Conservation (phyloP, 2,797 vertebrate species). For the Sebastes minor region DNA sequence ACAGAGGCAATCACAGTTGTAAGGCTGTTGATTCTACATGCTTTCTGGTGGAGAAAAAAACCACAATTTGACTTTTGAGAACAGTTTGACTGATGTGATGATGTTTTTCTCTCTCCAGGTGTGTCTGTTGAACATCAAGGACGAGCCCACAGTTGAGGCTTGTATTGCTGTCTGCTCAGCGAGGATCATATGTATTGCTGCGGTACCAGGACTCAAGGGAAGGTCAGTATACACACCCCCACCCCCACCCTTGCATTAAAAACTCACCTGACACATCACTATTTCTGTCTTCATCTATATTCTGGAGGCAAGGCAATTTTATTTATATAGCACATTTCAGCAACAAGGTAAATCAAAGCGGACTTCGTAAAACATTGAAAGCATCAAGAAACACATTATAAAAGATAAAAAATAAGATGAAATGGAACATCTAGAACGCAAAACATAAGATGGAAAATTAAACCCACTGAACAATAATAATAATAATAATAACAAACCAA, state of each 20-base stretch:
- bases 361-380: not conserved
- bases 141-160: constrained; percentile 96
- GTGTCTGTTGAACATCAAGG: constrained; percentile 94
- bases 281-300: not conserved
- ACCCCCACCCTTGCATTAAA: not conserved
- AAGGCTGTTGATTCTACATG: accelerated
- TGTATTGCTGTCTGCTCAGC: constrained; percentile 98
- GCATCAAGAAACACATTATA: not conserved
- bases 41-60: not conserved
- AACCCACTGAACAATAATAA: too few relatives aligned
- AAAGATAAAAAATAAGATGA: too few relatives aligned
- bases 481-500: too few relatives aligned
- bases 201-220: constrained; percentile 92
- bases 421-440: accelerated
- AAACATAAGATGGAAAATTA: not conserved
- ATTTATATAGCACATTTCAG: not conserved
- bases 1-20: not conserved
- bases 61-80: not conserved
- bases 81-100: not conserved
- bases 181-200: constrained; percentile 95
- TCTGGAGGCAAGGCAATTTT: not conserved
- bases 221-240: constrained; percentile 44
- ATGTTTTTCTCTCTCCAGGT: constrained; percentile 80
- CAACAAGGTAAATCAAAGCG: not conserved
- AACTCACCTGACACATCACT: too few relatives aligned